A percentile compares a stretch with the other conserved stretches of the same genome.
These are phyloP conservation scores for Leuciscus waleckii DNA, from an alignment of 2,797 vertebrate genomes.

Conservation along the genomic window DNA sequence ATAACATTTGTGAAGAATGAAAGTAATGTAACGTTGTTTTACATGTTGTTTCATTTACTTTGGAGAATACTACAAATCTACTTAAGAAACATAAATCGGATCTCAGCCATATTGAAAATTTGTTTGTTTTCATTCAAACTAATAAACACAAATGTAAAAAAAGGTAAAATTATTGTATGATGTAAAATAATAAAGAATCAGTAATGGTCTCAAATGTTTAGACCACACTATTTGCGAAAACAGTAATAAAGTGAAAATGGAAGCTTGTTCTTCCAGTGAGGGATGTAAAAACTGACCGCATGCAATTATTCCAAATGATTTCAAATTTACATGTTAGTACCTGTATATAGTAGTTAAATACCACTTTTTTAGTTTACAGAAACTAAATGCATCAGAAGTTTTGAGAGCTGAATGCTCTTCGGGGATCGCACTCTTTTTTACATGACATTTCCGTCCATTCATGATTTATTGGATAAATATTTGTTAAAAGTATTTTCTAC, in stretches of 20 bases:
- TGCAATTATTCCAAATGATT: no score
- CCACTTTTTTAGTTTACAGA: background rate
- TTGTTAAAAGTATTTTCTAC: background rate
- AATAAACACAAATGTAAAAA: background rate
- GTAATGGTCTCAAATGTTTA: no score
- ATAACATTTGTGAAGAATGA: background rate
- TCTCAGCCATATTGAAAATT: no score
- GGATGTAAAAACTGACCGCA: no score
- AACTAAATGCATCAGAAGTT: background rate
- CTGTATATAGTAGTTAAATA: background rate
- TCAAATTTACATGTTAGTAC: no score
- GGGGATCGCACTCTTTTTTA: background rate
- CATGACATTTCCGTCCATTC: background rate
- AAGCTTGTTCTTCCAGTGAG: background rate
- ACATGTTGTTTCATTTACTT: background rate
- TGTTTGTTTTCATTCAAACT: background rate
- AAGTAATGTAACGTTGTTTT: no score
- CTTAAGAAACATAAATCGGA: background rate
- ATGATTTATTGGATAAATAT: background rate
- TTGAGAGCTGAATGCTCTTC: background rate
- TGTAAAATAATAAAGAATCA: no score
- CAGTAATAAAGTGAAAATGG: no score
- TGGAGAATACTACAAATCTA: background rate
- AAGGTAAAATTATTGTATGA: no score
- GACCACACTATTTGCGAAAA: no score